Base-by-base conservation (phyloP, 1,140 invertebrate genomes). In the Phymastichus coffea region DNA sequence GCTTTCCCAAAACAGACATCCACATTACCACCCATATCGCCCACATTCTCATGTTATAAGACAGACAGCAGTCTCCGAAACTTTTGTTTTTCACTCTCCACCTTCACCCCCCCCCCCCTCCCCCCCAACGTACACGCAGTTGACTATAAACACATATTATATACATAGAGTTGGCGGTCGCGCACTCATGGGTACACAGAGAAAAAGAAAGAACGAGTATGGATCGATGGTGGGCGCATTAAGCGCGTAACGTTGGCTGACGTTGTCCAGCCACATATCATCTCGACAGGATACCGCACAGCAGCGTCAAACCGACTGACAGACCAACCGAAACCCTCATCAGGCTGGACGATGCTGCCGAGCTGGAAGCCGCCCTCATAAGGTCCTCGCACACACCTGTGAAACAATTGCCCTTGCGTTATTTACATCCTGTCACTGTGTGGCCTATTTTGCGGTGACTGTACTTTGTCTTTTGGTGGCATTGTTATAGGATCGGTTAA, bases 221-320 rank as follows among this genome's bases (percentile, higher is more conserved):
- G n/a, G 40, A 44, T 51, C 28, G 57, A 46, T 38, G 6, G 9
- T 17, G 41, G 43, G 33, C 25, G 46, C 55, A 28, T 58, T 58
- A 43, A 51, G 25, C 47, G 35, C 17, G 23, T 8, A 3, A 3
- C 12, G 10, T 20, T 20, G 15, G 26, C n/a, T n/a, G 46, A n/a
- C n/a, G n/a, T n/a, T n/a, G n/a, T n/a, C n/a, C n/a, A n/a, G 41
- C 60, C 54, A 68, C 75, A 73, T 67, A 80, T 80, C 77, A 80
- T 78, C 78, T 80, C 19, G 70, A 74, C 37, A 77, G 48, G 55
- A 72, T 70, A 61, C 61, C 64, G 37, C 70, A 67, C 8, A 74
- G 49, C 35, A 66, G 61, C 30, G 61, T 65, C 52, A 63, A 56
- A 41, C 61, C 66, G 17, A 63, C 44, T 17, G 67, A 67, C 9